phyloP scores from a whole-genome alignment of 2,888 invertebrate genomes.

The Steinernema carpocapsae region DNA sequence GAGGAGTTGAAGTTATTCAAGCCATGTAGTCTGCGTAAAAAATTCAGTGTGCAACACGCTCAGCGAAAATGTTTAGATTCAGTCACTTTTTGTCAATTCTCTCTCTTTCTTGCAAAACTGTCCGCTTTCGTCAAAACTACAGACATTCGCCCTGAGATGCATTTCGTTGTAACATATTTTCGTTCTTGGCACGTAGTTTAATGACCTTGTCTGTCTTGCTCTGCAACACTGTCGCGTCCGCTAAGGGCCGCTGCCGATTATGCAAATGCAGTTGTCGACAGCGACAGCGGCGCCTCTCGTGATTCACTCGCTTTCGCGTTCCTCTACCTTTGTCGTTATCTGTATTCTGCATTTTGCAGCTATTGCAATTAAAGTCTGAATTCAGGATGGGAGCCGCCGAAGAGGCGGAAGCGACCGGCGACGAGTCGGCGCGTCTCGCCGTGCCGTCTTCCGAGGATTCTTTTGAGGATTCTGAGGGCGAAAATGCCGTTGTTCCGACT shows the following conservation, averaged over 20 bases:
- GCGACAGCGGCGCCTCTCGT: neutral
- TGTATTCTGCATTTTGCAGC: neutral
- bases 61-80: too few species aligned
- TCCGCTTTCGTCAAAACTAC: too few species aligned
- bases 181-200: too few species aligned
- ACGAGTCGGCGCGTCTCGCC: constrained; percentile 24
- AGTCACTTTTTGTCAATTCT: too few species aligned
- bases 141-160: too few species aligned
- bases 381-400: constrained; percentile 34
- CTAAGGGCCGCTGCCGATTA: constrained; percentile 32
- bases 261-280: neutral
- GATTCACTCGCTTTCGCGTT: neutral
- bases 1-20: too few species aligned
- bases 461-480: neutral
- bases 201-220: too few species aligned
- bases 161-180: too few species aligned
- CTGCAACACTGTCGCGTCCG: neutral
- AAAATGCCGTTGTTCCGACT: neutral
- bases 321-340: neutral
- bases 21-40: too few species aligned
- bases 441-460: constrained; percentile 28
- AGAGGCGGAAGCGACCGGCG: constrained; percentile 34
- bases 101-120: too few species aligned
- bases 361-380: neutral
- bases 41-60: too few species aligned